phyloP scores from a whole-genome alignment of 2,888 invertebrate genomes.

The Brachyptera putata region DNA sequence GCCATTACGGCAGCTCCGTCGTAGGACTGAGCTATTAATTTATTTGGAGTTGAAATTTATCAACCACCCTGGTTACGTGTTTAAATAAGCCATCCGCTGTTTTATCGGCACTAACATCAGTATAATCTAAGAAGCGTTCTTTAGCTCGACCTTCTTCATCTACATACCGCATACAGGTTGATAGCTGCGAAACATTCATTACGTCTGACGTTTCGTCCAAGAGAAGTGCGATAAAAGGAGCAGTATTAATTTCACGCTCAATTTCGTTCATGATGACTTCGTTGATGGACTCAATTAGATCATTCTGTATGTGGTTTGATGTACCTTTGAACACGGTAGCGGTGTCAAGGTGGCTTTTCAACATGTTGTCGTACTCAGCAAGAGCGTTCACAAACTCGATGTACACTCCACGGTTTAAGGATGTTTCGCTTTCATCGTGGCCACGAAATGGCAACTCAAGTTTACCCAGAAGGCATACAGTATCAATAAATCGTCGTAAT shows the following conservation, averaged over 20 bases:
- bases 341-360: slow-evolving; percentile 4
- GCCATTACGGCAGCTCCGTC: no score
- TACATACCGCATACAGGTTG: slow-evolving; percentile 12
- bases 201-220: slow-evolving; percentile 13
- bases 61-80: no score
- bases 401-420: no score
- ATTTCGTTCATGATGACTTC: background rate
- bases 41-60: no score
- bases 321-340: slow-evolving; percentile 5
- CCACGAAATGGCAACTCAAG: no score
- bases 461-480: no score
- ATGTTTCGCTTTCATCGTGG: no score
- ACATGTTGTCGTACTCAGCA: slow-evolving; percentile 1
- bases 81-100: no score
- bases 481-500: no score
- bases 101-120: no score
- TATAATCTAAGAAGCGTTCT: slow-evolving; percentile 18
- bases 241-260: slow-evolving; percentile 1
- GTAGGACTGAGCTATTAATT: no score
- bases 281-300: slow-evolving; percentile 12
- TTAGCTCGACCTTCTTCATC: background rate
- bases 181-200: slow-evolving; percentile 1
- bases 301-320: slow-evolving; percentile 23
- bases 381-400: slow-evolving; percentile 26
- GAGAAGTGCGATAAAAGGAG: slow-evolving; percentile 18